phyloP scores from a whole-genome alignment of 2,113 vertebrate species.

The Porphyrio hochstetteri region DNA sequence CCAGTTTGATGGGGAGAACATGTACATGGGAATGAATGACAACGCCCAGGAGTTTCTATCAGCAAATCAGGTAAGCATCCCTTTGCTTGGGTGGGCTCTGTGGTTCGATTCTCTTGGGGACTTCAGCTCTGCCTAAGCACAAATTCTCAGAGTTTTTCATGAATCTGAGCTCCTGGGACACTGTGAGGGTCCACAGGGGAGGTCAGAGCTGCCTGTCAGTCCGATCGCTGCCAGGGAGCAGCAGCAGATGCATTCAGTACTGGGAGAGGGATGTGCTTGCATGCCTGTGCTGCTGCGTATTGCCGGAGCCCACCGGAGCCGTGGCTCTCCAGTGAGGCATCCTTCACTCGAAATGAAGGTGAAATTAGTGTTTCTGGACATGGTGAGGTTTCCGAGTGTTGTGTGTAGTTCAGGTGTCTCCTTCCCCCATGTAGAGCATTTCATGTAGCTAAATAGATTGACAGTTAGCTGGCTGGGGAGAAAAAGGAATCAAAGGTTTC shows the following conservation, averaged over 20 bases:
- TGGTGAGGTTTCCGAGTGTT: neutral
- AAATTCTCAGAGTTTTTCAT: neutral
- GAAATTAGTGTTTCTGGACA: neutral
- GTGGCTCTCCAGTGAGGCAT: fast-evolving
- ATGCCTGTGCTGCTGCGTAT: fast-evolving
- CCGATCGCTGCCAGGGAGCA: neutral
- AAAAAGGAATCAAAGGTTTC: slow-evolving; percentile 24
- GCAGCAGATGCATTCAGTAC: fast-evolving
- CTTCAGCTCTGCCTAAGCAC: neutral
- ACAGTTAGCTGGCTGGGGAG: neutral
- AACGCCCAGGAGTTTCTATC: slow-evolving; percentile 95
- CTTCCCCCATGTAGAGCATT: neutral
- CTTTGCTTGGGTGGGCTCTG: neutral
- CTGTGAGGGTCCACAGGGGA: neutral
- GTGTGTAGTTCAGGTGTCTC: neutral
- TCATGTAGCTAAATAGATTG: slow-evolving; percentile 8
- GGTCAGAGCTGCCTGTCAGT: neutral
- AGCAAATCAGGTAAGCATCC: slow-evolving; percentile 88
- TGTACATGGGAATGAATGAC: slow-evolving; percentile 96
- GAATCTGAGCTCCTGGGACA: neutral
- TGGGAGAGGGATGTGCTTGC: neutral
- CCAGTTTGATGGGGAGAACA: slow-evolving; percentile 99
- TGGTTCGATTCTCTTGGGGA: neutral
- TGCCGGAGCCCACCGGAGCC: neutral
- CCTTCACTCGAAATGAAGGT: neutral